A percentile compares a stretch with the other conserved stretches of the same genome.
phyloP scores from a whole-genome alignment of 2,797 vertebrate species.

The Thripadectes ignobilis region DNA sequence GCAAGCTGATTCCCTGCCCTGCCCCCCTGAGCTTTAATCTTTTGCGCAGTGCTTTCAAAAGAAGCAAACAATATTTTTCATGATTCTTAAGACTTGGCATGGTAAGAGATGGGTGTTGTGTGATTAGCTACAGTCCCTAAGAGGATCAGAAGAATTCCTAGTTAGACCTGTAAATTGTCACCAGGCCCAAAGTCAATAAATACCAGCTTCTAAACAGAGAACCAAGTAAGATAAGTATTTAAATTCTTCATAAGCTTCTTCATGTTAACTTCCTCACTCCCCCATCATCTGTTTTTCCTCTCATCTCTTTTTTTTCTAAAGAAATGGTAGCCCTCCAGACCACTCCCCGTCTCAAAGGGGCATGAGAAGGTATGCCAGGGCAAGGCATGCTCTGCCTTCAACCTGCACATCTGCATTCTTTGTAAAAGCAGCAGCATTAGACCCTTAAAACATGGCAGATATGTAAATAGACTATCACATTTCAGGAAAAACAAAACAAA shows the following conservation, averaged over 20 bases:
- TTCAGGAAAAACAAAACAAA: background rate
- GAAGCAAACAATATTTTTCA: background rate
- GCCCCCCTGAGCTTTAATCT: background rate
- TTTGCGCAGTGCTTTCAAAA: background rate
- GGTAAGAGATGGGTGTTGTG: background rate
- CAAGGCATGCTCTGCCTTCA: background rate
- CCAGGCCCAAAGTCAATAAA: background rate
- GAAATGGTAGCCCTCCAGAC: background rate
- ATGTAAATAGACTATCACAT: background rate
- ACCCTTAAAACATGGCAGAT: background rate
- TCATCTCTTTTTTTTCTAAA: background rate
- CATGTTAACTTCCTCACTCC: background rate
- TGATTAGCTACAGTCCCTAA: background rate
- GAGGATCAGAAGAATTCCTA: background rate
- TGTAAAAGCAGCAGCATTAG: background rate
- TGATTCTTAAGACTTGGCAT: background rate
- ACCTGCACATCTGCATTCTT: background rate
- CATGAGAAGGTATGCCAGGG: rapidly evolving
- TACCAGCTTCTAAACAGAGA: background rate
- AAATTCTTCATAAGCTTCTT: background rate
- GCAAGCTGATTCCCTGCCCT: background rate
- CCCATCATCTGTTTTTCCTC: background rate
- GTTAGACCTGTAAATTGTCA: background rate
- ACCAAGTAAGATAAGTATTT: background rate
- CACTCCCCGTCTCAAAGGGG: background rate